A percentile compares a stretch with the other conserved stretches of the same genome.
Evolutionary conservation across 2,797 vertebrate species (phyloP).

Genomic region (Lacerta viridis): DNA sequence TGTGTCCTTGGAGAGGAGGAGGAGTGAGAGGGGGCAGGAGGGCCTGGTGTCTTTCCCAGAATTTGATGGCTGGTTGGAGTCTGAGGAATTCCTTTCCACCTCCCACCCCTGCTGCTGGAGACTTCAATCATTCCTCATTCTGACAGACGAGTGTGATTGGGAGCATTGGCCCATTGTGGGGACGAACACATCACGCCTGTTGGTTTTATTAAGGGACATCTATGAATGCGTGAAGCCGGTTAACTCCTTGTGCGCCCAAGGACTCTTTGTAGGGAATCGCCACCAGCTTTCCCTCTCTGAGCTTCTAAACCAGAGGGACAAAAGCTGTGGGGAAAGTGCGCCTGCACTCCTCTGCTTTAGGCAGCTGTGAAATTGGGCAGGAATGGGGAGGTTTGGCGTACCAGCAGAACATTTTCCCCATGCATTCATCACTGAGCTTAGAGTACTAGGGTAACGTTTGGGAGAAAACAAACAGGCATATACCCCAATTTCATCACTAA

Average conservation of each 20-base stretch:
- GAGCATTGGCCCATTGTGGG: constrained; percentile 34
- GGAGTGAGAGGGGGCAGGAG: no score
- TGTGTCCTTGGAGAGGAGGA: background rate
- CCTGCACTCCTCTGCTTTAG: background rate
- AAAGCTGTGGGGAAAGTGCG: no score
- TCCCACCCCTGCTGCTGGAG: constrained; percentile 47
- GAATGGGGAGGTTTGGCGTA: background rate
- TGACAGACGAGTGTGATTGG: constrained; percentile 42
- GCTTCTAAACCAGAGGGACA: background rate
- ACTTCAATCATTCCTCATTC: constrained; percentile 54
- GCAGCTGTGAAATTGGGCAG: background rate
- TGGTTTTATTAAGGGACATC: constrained; percentile 36
- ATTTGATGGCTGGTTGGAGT: constrained; percentile 33
- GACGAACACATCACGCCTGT: constrained; percentile 47
- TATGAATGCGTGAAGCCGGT: constrained; percentile 7
- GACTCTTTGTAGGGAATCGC: background rate
- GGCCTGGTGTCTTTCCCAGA: constrained; percentile 51
- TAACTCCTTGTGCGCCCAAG: constrained; percentile 49
- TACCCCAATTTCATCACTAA: background rate
- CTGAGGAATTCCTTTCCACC: constrained; percentile 50
- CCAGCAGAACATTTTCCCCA: background rate
- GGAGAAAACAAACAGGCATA: background rate
- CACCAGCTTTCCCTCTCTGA: background rate
- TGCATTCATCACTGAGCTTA: background rate
- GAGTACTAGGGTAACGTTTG: background rate